phyloP scores from a whole-genome alignment of 1,140 invertebrate genomes.

The Drosophila murphyi region DNA sequence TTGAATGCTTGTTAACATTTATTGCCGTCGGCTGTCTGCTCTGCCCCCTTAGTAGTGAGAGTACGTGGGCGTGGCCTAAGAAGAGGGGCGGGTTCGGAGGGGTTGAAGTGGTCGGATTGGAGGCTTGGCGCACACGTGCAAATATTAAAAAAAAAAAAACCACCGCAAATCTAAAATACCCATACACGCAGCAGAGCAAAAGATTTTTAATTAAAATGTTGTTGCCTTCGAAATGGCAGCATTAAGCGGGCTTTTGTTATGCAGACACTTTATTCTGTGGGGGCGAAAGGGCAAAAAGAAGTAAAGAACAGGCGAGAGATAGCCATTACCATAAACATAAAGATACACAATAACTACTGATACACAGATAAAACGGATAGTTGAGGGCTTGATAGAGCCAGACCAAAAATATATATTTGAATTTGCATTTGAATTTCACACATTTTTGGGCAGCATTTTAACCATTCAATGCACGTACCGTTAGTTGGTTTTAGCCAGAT shows the following conservation, averaged over 20 bases:
- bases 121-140: slow-evolving; percentile 23
- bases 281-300: not conserved
- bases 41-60: not conserved
- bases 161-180: slow-evolving; percentile 4
- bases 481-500: not conserved
- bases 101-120: not conserved
- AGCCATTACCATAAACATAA: not conserved
- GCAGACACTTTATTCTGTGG: not conserved
- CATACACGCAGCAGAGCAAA: slow-evolving; percentile 29
- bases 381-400: not conserved
- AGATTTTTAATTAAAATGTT: slow-evolving; percentile 53
- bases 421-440: slow-evolving; percentile 33
- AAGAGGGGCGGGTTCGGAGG: not conserved
- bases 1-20: slow-evolving; percentile 59
- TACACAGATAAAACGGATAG: slow-evolving; percentile 18
- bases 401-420: slow-evolving; percentile 22
- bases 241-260: slow-evolving; percentile 43
- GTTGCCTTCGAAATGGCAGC: slow-evolving; percentile 35
- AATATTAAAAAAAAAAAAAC: slow-evolving; percentile 25
- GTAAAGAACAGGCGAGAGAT: no score
- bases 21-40: slow-evolving; percentile 39
- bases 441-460: slow-evolving; percentile 23
- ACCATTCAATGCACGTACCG: slow-evolving; percentile 38
- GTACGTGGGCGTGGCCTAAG: slow-evolving; percentile 19
- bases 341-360: slow-evolving; percentile 34